Evolutionary conservation across 92 coral and sea anemone species (phyloP), one percentile per base, ranked within the genome.

Genomic region (Umimayanthus kanabou): DNA sequence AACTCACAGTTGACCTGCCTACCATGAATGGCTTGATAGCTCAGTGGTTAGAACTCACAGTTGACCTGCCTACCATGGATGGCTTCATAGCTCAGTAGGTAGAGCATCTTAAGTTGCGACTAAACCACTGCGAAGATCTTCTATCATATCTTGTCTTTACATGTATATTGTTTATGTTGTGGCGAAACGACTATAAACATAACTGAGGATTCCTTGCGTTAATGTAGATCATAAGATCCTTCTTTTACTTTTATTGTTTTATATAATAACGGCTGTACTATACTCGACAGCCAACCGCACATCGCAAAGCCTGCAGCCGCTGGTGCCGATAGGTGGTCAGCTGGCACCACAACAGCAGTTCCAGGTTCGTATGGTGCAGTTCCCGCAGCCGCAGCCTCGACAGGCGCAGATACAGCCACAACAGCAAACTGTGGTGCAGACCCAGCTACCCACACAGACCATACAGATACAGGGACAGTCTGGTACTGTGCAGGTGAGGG

Each of bases 351-450:
- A 93, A 70, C 98, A 83, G 47, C 98, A 91, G 93, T 94, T 94
- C 73, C 96, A 94, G 89, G 95, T 94, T 40, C 94, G 94, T 57
- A 93, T 94, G 91, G 98, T 94, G 53, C 95, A 94, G 85, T 93
- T 94, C 73, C 91, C 95, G 29, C 98, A 93, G 71, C 98, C 75
- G 6, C 76, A 65, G 66, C 4, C 85, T 23, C 90, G 97, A 39
- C 98, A 92, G 25, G 82, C 95, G 7, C 96, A 89, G 87, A 87
- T 89, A 43, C 94, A 93, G 70, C 86, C 89, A 10, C 92, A 91
- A 30, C 95, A 65, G 45, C 94, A 93, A 45, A 86, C 95, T 80
- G 87, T 91, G 8, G 95, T 92, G 13, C 97, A 91, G 85, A 71
- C 96, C 25, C 94, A 89, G 69, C 43, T 92, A 80, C 90, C 90